Base-by-base conservation (phyloP, 2,888 invertebrate species). In the Criorhina ranunculi region DNA sequence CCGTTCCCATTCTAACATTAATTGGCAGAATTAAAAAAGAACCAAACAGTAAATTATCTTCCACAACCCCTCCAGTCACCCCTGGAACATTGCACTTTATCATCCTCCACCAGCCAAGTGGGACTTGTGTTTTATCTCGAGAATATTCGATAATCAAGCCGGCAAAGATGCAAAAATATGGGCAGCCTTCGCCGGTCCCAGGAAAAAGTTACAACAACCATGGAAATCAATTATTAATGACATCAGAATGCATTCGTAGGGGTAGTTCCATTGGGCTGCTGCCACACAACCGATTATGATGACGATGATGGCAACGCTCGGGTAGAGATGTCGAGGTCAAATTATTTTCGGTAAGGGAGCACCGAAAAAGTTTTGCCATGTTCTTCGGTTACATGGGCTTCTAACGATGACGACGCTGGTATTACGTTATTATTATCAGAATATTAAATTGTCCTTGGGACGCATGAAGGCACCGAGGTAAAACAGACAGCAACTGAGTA, bases 391-490 rank as follows among this genome's bases (percentile, higher is more conserved):
- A 55, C 62, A 51, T 42, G 37, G 24, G 24, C 8, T 33, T 19
- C 17, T 40, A 44, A 62, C 44, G 35, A 59, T 15, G 17, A 49
- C 8, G 53, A 57, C 37, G 62, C 53, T 55, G 53, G 44, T 49
- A 57, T 46, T 57, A 40, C 64, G 40, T 66, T 70, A 80, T 80
- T 85, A 76, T 83, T 78, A 78, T 75, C 64, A 70, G 75, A 85
- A 85, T 85, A 85, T 70, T 53, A 85, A 85, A 76, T 80, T 80
- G 70, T 80, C 75, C 70, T 55, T 76, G 70, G 83, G 73, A 82
- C 59, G 60, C 72, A 53, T 59, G 35, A 19, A 64, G 67, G 57
- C 35, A 53, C 77, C 59, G 17, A 73, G 69, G 55, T 55, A 31
- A 9, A 17, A 15, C 40, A 3, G 35, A n/a, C 17, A 35, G 17